These are phyloP conservation scores for Halcyon leucocephala DNA, from an alignment of 2,797 vertebrate genomes.

Conservation along the genomic window DNA sequence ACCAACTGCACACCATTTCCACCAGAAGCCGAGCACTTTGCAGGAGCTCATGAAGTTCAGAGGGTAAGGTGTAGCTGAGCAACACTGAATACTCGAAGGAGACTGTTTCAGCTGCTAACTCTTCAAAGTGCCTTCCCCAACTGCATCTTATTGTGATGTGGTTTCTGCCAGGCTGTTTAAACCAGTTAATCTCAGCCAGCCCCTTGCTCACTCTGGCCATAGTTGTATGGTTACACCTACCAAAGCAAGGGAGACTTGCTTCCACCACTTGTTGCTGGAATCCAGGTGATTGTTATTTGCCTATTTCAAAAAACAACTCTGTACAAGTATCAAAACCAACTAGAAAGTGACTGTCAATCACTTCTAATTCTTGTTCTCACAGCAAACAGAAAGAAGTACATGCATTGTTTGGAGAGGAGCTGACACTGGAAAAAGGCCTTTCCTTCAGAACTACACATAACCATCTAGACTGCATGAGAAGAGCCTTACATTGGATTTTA, in stretches of 20 bases:
- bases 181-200: no score
- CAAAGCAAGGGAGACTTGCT: no score
- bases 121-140: background rate
- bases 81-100: background rate
- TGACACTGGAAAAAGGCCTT: no score
- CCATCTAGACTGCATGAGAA: background rate
- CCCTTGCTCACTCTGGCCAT: no score
- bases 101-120: background rate
- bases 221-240: no score
- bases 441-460: no score
- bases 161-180: no score
- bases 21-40: background rate
- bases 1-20: background rate
- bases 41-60: background rate
- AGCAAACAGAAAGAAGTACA: background rate
- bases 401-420: no score
- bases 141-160: background rate
- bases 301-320: no score
- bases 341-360: background rate
- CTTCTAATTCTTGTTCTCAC: background rate
- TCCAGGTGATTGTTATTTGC: no score
- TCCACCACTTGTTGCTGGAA: no score
- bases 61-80: background rate
- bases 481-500: background rate
- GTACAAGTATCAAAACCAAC: background rate